Conservation (phyloP, 2,797 vertebrate genomes). For the Harpagifer antarcticus region DNA sequence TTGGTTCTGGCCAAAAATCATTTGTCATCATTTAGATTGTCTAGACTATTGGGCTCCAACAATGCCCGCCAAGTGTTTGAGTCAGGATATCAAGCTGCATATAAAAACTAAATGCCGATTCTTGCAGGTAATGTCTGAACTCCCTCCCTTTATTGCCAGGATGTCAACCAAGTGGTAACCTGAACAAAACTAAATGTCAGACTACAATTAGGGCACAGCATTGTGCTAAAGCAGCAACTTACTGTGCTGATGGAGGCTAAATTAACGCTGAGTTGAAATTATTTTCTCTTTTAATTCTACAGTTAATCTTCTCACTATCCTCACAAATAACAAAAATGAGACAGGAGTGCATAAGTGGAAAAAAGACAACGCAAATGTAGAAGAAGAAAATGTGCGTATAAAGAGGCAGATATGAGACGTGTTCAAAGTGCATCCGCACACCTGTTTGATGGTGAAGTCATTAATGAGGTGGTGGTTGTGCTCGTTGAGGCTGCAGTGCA, state of each 20-base stretch:
- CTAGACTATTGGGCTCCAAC: background rate
- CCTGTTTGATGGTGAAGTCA: constrained; percentile 96
- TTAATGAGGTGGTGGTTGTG: constrained; percentile 96
- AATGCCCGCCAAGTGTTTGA: background rate
- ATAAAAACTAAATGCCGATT: background rate
- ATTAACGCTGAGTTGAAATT: background rate
- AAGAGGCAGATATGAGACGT: background rate
- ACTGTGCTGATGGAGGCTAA: background rate
- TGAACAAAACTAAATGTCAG: background rate
- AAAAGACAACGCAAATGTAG: background rate
- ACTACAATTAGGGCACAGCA: background rate
- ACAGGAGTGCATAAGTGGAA: background rate
- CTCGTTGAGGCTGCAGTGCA: constrained; percentile 94
- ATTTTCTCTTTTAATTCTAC: no score
- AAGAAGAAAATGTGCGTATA: no score
- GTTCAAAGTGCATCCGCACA: constrained; percentile 38
- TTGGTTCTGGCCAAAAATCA: constrained; percentile 4
- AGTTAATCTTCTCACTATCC: background rate
- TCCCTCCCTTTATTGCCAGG: background rate
- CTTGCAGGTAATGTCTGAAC: background rate
- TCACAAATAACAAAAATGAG: background rate
- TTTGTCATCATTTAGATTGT: background rate
- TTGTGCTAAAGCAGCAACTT: background rate
- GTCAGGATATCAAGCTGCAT: background rate
- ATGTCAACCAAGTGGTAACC: background rate